Evolutionary conservation across 2,797 vertebrate genomes (phyloP).

Genomic region (Pachyuromys duprasi): DNA sequence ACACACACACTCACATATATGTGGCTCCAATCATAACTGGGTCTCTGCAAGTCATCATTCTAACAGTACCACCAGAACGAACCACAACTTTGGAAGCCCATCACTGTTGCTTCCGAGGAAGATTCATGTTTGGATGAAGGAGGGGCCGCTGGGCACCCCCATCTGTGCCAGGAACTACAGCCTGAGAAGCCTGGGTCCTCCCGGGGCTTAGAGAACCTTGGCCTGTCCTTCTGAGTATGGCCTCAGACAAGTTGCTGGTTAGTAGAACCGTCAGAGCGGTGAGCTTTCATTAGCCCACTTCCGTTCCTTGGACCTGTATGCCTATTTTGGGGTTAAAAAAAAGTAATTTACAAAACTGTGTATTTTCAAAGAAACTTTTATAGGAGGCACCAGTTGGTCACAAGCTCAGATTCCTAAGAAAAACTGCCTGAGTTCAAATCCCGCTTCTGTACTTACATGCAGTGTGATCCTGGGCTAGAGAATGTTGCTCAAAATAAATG

Average conservation of each 20-base stretch:
- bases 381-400: background rate
- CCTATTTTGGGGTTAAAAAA: background rate
- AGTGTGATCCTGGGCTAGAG: background rate
- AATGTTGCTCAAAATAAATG: background rate
- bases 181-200: background rate
- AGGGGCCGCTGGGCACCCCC: rapidly evolving
- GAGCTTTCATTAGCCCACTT: background rate
- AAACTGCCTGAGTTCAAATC: background rate
- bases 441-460: background rate
- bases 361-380: constrained; percentile 35
- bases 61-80: background rate
- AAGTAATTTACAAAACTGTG: constrained; percentile 16
- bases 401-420: background rate
- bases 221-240: background rate
- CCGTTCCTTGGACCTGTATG: background rate
- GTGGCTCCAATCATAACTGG: background rate
- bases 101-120: background rate
- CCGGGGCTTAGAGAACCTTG: background rate
- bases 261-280: background rate
- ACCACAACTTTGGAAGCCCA: background rate
- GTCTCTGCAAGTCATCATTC: background rate
- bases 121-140: background rate
- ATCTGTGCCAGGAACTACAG: background rate
- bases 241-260: background rate
- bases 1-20: background rate